These are phyloP conservation scores for Drosophila borealis DNA, from an alignment of 2,888 invertebrate genomes.

Conservation along the genomic window DNA sequence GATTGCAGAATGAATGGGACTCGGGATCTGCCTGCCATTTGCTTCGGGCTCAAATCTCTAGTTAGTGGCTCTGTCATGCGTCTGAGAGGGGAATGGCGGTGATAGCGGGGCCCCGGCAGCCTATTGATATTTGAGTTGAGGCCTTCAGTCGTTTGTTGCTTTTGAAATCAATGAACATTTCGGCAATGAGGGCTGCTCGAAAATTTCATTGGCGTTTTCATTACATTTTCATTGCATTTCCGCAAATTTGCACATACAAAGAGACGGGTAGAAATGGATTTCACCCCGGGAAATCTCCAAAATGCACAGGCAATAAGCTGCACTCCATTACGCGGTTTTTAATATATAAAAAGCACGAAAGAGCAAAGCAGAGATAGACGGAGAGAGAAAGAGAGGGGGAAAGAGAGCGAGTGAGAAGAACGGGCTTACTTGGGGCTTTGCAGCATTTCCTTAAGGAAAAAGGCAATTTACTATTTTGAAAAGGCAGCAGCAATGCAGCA, in stretches of 20 bases:
- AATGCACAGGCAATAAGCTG: slow-evolving; percentile 73
- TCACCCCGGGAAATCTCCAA: slow-evolving; percentile 20
- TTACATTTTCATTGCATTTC: slow-evolving; percentile 68
- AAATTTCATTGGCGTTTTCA: slow-evolving; percentile 53
- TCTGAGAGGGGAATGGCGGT: neutral
- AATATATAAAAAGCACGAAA: slow-evolving; percentile 55
- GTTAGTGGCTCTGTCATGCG: slow-evolving; percentile 33
- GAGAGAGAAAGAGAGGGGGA: neutral
- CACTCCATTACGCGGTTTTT: slow-evolving; percentile 76
- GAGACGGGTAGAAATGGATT: slow-evolving; percentile 16
- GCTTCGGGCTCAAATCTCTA: slow-evolving; percentile 23
- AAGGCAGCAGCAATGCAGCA: slow-evolving; percentile 47
- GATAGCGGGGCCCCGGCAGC: slow-evolving; percentile 2
- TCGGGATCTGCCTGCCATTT: slow-evolving; percentile 5
- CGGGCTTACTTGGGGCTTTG: slow-evolving; percentile 14
- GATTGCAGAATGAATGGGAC: slow-evolving; percentile 24
- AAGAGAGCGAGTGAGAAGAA: neutral
- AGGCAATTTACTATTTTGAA: slow-evolving; percentile 60
- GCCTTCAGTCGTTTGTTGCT: slow-evolving; percentile 23
- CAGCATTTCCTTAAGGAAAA: slow-evolving; percentile 47
- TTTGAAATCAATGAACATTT: slow-evolving; percentile 45
- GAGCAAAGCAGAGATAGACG: neutral
- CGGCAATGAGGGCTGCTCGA: slow-evolving; percentile 5
- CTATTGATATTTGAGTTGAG: slow-evolving; percentile 55
- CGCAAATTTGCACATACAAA: slow-evolving; percentile 64